Percentiles rank a stretch among this genome's conserved stretches.
phyloP scores from a whole-genome alignment of 2,797 vertebrate species.

The Lemur catta region DNA sequence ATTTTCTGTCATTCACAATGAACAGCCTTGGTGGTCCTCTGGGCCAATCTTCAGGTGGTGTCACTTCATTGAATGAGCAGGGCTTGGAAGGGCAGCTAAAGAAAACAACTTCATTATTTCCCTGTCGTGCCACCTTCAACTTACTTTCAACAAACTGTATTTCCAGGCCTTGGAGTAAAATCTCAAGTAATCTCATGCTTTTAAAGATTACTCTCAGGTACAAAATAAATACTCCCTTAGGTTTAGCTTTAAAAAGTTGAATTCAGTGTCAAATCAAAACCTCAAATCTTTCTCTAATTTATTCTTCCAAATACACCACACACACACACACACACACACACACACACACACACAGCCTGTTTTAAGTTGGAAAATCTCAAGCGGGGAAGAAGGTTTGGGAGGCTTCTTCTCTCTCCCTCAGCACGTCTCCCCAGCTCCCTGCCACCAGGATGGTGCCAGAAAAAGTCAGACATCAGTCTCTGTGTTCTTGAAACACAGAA shows the following conservation, averaged over 20 bases:
- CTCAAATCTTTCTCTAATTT: background rate
- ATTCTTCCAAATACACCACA: background rate
- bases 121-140: background rate
- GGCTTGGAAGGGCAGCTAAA: background rate
- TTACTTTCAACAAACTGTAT: background rate
- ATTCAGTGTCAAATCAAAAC: background rate
- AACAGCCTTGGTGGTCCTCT: background rate
- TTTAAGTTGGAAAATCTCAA: background rate
- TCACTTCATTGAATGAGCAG: background rate
- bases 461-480: background rate
- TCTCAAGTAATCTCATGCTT: background rate
- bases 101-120: background rate
- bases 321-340: background rate
- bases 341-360: background rate
- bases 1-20: background rate
- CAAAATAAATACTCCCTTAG: background rate
- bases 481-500: background rate
- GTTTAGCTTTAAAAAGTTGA: background rate
- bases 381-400: no score
- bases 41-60: background rate
- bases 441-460: background rate
- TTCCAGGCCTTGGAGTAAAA: background rate
- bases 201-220: background rate
- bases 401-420: background rate
- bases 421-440: accelerated